Evolutionary conservation across 2,113 vertebrate genomes (phyloP), one percentile per base, ranked within the genome.

Genomic region (Noctilio leporinus): DNA sequence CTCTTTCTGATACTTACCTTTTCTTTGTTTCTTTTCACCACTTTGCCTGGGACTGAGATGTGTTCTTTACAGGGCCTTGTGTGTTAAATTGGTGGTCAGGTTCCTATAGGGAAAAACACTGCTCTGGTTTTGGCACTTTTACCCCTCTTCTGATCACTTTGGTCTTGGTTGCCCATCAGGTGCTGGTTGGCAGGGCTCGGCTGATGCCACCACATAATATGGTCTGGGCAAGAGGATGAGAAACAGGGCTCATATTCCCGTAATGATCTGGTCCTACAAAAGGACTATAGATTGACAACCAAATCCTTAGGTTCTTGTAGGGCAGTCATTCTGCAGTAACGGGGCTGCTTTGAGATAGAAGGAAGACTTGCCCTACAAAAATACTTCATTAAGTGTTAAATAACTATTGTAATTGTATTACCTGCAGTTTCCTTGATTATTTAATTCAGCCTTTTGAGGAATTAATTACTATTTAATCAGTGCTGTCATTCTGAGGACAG

Each of bases 401-500:
- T 94, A 96, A 95, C 94, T 57, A 59, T 87, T 77, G 65, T 94
- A 94, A 97, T 90, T 77, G 51, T 33, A 17, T 95, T 92, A 97
- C 97, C 95, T 97, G 92, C 38, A 53, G 95, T 72, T 95, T 64
- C 75, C 93, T 95, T 90, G 95, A 96, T 97, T 94, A 90, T 95
- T 94, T 96, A 77, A 96, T 94, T 96, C 84, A 83, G 64, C 16
- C 59, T 51, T 65, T 94, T 84, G 86, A 86, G 84, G 77, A 92
- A 92, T 96, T 96, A 97, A 97, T 96, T 92, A 84, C 92, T 94
- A 11, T 87, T 94, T 96, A 92, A 96, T 93, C 95, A 83, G 81
- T 2, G 65, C 69, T 72, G 70, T 73, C 59, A 8, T 73, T 72
- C 28, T 26, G 57, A 70, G 76, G 89, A 85, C 59, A 83, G 53